Conservation (phyloP, 2,888 invertebrate genomes). For the Orchesella flavescens region DNA sequence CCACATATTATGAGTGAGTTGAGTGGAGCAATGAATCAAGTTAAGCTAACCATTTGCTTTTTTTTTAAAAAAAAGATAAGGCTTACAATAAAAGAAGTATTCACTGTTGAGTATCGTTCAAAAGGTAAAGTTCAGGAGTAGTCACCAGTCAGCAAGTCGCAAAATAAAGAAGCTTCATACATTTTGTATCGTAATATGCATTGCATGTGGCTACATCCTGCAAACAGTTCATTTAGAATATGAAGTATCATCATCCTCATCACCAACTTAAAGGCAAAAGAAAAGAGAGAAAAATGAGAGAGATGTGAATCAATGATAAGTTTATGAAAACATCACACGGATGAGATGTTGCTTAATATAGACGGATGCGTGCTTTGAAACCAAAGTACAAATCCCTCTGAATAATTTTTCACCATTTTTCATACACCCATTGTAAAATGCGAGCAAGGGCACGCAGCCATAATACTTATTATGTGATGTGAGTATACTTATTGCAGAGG, state of each 20-base stretch:
- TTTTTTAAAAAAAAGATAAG: too few relatives aligned
- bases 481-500: too few relatives aligned
- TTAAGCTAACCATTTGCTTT: neutral
- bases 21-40: neutral
- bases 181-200: neutral
- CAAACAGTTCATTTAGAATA: constrained; percentile 19
- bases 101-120: neutral
- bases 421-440: neutral
- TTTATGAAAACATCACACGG: constrained; percentile 30
- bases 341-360: constrained; percentile 19
- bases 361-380: neutral
- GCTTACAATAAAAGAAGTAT: too few relatives aligned
- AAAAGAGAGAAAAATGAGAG: neutral
- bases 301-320: constrained; percentile 50
- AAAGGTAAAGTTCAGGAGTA: constrained; percentile 1
- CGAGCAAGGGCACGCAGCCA: neutral
- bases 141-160: neutral
- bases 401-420: neutral
- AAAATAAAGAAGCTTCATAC: neutral
- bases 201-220: constrained; percentile 17
- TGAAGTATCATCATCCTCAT: constrained; percentile 23
- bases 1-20: too few relatives aligned
- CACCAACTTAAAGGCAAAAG: neutral
- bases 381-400: too few relatives aligned
- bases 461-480: too few relatives aligned